Conservation (phyloP, 2,113 vertebrate genomes). For the Monarcha castaneiventris region DNA sequence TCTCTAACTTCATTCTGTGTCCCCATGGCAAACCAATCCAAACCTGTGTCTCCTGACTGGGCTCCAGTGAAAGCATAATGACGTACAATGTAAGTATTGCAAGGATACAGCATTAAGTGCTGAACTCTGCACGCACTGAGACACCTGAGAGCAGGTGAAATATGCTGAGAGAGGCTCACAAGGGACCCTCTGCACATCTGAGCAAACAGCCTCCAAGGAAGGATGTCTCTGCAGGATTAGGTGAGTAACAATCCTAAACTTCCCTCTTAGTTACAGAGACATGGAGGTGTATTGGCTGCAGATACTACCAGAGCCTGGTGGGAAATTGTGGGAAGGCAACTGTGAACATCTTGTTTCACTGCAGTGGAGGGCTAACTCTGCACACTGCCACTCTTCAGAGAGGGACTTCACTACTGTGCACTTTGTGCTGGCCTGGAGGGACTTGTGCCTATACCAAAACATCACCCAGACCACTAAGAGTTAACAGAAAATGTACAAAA, state of each 20-base stretch:
- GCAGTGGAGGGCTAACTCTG: background rate
- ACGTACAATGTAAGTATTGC: background rate
- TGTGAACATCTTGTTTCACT: background rate
- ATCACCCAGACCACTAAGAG: background rate
- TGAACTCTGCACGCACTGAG: background rate
- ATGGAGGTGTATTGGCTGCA: background rate
- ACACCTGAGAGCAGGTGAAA: background rate
- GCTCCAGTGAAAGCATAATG: background rate
- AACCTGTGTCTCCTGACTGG: background rate
- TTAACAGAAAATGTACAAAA: slow-evolving; percentile 16
- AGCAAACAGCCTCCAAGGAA: background rate
- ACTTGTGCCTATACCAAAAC: background rate
- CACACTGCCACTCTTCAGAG: background rate
- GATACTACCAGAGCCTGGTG: background rate
- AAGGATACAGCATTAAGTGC: background rate
- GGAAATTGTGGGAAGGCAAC: background rate
- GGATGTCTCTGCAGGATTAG: background rate
- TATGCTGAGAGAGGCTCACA: background rate
- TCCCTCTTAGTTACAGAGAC: background rate
- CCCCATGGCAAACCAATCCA: background rate
- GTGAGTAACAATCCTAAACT: background rate
- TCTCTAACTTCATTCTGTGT: background rate
- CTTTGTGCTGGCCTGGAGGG: background rate
- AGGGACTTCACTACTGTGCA: background rate
- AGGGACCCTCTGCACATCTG: background rate